Evolutionary conservation across 2,113 vertebrate genomes (phyloP).

Genomic region (Climacteris rufus): DNA sequence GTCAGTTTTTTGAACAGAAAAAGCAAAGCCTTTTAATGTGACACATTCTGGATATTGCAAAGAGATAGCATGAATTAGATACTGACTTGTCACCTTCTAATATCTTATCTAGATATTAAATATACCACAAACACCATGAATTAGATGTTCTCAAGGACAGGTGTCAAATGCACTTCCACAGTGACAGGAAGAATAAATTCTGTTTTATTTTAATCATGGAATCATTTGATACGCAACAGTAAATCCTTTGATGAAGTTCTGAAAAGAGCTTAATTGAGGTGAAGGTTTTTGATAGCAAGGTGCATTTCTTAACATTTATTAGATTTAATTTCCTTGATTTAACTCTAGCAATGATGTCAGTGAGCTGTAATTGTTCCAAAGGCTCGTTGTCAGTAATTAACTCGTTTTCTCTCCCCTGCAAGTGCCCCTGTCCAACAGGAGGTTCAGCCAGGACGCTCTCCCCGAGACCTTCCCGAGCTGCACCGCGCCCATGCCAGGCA

Average conservation of each 20-base stretch:
- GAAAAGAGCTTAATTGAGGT: neutral
- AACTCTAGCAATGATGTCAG: rapidly evolving
- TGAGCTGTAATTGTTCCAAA: neutral
- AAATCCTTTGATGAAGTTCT: neutral
- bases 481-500: constrained; percentile 44
- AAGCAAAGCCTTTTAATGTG: rapidly evolving
- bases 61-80: too few relatives aligned
- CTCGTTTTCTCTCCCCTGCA: neutral
- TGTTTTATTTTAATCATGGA: neutral
- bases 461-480: constrained; percentile 68
- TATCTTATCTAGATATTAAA: neutral
- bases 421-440: constrained; percentile 53
- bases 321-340: neutral
- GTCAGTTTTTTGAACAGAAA: neutral
- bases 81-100: neutral
- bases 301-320: rapidly evolving
- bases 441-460: constrained; percentile 61
- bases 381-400: neutral
- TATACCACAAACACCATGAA: neutral
- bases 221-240: neutral
- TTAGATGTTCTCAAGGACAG: neutral
- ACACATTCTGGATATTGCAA: neutral
- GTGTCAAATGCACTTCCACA: neutral
- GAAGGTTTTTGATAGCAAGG: neutral
- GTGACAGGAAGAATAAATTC: neutral